phyloP scores from a whole-genome alignment of 2,888 invertebrate species.

The Dynastes grantii region DNA sequence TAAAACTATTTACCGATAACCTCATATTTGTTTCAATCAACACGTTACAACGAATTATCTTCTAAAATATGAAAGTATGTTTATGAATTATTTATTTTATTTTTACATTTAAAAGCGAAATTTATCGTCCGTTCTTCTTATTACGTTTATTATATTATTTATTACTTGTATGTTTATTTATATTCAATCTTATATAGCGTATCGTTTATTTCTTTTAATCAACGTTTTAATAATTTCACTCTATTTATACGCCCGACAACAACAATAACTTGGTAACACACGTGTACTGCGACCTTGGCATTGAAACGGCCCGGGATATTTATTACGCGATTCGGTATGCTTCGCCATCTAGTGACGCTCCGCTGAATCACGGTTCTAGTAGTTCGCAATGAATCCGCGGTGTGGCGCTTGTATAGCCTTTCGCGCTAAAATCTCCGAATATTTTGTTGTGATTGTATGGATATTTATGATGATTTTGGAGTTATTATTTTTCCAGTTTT shows the following conservation, averaged over 20 bases:
- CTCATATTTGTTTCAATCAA: not conserved
- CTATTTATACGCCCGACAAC: not conserved
- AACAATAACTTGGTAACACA: slow-evolving; percentile 36
- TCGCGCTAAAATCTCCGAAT: slow-evolving; percentile 12
- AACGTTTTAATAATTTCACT: not conserved
- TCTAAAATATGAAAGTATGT: too few relatives aligned
- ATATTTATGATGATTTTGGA: too few relatives aligned
- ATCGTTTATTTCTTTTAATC: not conserved
- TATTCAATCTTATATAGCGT: not conserved
- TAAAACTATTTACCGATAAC: not conserved
- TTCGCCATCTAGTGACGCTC: slow-evolving; percentile 54
- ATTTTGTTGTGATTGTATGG: not conserved
- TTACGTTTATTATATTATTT: too few relatives aligned
- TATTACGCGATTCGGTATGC: slow-evolving; percentile 32
- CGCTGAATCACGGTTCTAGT: not conserved
- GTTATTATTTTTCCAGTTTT: too few relatives aligned
- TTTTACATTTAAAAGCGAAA: too few relatives aligned
- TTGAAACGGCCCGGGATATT: slow-evolving; percentile 48
- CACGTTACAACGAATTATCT: not conserved
- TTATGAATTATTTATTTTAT: too few relatives aligned
- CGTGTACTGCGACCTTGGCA: slow-evolving; percentile 54
- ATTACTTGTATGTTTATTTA: too few relatives aligned
- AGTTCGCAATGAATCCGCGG: slow-evolving; percentile 6
- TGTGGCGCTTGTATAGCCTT: slow-evolving; percentile 21
- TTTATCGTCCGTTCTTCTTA: too few relatives aligned